Evolutionary conservation across 2,888 invertebrate genomes (phyloP).

Genomic region (Chymomyza caudatula): DNA sequence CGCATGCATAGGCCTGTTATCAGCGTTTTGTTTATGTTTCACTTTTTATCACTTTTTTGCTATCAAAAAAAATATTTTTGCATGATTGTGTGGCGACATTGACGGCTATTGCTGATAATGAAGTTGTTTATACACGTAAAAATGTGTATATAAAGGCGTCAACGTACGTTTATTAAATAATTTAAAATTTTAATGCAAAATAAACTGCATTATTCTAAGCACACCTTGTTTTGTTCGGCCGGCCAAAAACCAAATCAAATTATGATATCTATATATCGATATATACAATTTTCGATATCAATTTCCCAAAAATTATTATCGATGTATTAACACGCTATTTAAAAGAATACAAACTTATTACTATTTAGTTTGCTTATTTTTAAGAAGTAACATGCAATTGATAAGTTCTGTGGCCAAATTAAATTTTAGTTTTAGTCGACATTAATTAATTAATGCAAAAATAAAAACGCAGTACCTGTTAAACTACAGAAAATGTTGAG

Average conservation of each 20-base stretch:
- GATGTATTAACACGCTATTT: not conserved
- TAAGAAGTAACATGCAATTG: no score
- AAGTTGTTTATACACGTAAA: not conserved
- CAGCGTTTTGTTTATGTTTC: conserved; percentile 64
- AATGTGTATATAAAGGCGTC: not conserved
- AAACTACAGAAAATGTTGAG: not conserved
- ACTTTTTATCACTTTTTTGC: conserved; percentile 56
- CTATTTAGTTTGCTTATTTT: not conserved
- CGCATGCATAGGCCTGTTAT: conserved; percentile 42
- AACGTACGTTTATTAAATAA: not conserved
- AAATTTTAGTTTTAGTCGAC: not conserved
- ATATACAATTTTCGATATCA: not conserved
- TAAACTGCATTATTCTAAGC: not conserved
- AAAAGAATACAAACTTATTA: not conserved
- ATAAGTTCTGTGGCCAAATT: not conserved
- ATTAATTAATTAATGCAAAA: not conserved
- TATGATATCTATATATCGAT: not conserved
- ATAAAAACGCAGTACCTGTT: not conserved
- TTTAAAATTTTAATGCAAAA: not conserved
- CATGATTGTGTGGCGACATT: not conserved
- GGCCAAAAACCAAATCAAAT: not conserved
- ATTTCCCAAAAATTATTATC: not conserved
- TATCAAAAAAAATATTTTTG: conserved; percentile 35
- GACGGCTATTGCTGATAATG: not conserved
- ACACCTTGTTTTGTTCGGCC: not conserved